Base-by-base conservation (phyloP, 2,888 invertebrate genomes). In the Drosophila maculinotata region DNA sequence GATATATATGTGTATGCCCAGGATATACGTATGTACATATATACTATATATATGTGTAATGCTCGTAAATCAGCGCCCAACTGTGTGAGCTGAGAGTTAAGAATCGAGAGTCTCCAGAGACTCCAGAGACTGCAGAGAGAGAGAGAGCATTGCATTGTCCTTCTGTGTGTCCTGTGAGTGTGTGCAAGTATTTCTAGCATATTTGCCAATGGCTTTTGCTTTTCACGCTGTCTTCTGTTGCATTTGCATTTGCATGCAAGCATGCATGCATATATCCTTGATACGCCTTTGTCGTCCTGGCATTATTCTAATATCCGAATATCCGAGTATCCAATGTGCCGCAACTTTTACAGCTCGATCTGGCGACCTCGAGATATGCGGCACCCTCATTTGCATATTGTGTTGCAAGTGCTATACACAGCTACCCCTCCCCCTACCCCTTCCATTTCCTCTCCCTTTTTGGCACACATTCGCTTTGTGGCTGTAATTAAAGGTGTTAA, bases 271-370 rank as follows among this genome's bases (percentile, higher is more conserved):
- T 51, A 66, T 59, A 74, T 70, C 71, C 84, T 59, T 68, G 66
- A 76, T 81, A 69, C 56, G 54, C 54, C 77, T 69, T 74, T 75
- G 75, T 75, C 64, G 64, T 60, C 49, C 38, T 41, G 58, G 74
- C 85, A 77, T 87, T 87, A 80, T 87, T 80, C 85, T 80, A 80
- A 80, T 87, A 78, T 78, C 69, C 77, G n/a, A n/a, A n/a, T 87
- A 80, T 87, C 87, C 85, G 87, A 80, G 87, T 87, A 78, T 78
- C 20, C 20, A 20, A 20, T 20, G 20, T 2, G 20, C 20, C 20
- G 20, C 20, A 20, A 20, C 15, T 65, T 44, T 53, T 31, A 28
- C 38, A 31, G 36, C 57, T 64, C 65, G 78, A 72, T 64, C 74
- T 69, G 70, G 12, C 66, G 74, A 66, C 66, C 78, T 59, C 52